These are phyloP conservation scores for Pteronura brasiliensis DNA, from an alignment of 2,113 vertebrate species.

Conservation along the genomic window DNA sequence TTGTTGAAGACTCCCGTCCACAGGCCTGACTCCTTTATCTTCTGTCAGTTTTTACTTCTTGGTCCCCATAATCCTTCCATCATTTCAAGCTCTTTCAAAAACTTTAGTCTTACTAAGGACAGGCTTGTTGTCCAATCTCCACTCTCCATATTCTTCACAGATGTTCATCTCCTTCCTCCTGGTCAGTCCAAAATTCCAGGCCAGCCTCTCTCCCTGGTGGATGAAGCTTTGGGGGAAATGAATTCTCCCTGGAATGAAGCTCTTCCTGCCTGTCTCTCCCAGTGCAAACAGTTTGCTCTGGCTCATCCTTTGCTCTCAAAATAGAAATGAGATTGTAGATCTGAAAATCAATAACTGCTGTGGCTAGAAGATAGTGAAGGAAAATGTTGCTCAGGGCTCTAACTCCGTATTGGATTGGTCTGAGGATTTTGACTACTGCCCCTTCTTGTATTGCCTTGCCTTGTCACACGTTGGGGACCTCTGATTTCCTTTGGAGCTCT, in stretches of 20 bases:
- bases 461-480: not conserved
- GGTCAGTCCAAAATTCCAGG: not conserved
- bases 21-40: not conserved
- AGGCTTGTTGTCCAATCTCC: not conserved
- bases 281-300: too few species aligned
- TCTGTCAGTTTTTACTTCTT: not conserved
- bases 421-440: not conserved
- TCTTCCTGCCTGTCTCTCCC: not conserved
- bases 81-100: not conserved
- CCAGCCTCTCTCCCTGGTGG: not conserved
- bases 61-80: not conserved
- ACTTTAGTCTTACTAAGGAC: not conserved
- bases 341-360: too few species aligned
- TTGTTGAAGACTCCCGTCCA: not conserved
- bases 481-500: not conserved
- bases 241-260: not conserved
- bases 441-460: not conserved
- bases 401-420: not conserved
- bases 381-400: not conserved
- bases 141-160: not conserved
- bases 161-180: not conserved
- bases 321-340: too few species aligned
- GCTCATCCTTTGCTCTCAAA: not conserved
- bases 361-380: not conserved
- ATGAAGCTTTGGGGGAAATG: not conserved